A percentile compares a stretch with the other conserved stretches of the same genome.
Evolutionary conservation across 2,888 invertebrate genomes (phyloP).

Genomic region (Notodromas monacha): DNA sequence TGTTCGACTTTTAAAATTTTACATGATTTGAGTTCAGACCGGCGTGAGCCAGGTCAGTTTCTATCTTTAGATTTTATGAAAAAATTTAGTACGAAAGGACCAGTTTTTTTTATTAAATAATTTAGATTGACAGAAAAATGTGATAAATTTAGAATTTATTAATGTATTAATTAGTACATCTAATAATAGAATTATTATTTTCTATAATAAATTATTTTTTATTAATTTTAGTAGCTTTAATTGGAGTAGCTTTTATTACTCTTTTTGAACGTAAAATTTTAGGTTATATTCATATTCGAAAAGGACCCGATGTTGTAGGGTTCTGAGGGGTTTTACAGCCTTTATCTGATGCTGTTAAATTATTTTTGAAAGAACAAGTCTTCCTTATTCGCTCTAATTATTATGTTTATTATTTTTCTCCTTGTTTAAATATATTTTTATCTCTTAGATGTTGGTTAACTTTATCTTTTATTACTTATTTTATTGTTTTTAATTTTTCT

Average conservation of each 20-base stretch:
- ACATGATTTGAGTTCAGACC: constrained; percentile 66
- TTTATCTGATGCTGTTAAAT: constrained; percentile 14
- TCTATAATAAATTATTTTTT: constrained; percentile 8
- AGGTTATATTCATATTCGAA: constrained; percentile 13
- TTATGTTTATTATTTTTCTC: constrained; percentile 11
- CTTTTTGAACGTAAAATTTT: constrained; percentile 14
- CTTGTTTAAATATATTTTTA: constrained; percentile 12
- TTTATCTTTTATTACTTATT: constrained; percentile 10
- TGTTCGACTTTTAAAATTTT: constrained; percentile 50
- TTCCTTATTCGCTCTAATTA: constrained; percentile 10
- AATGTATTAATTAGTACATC: constrained; percentile 7
- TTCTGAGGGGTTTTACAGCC: constrained; percentile 13
- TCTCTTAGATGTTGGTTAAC: constrained; percentile 11
- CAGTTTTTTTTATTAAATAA: constrained; percentile 6
- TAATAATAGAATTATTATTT: constrained; percentile 10
- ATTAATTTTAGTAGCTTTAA: constrained; percentile 10
- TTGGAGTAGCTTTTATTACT: constrained; percentile 14
- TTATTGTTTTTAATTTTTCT: constrained; percentile 10
- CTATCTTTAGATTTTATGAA: constrained; percentile 24
- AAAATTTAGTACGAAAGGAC: constrained; percentile 5
- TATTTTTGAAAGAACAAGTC: constrained; percentile 12
- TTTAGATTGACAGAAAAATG: constrained; percentile 7
- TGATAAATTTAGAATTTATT: constrained; percentile 7
- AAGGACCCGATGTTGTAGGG: constrained; percentile 14
- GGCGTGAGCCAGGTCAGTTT: constrained; percentile 54